phyloP scores from a whole-genome alignment of 1,140 invertebrate species.

The Frieseomelitta varia region DNA sequence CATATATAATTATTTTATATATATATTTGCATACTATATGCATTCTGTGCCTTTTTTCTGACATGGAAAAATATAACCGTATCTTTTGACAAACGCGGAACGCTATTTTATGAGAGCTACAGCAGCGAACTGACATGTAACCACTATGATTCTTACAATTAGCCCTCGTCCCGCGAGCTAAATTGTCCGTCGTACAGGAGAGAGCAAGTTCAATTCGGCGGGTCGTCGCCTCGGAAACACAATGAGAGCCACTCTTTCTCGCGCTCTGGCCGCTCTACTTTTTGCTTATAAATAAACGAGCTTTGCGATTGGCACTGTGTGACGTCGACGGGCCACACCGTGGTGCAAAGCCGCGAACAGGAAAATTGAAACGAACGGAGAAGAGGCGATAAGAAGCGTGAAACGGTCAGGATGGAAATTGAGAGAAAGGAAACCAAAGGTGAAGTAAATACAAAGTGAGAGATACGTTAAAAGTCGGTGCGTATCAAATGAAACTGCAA shows the following conservation, averaged over 20 bases:
- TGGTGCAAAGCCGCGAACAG: background rate
- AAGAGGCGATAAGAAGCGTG: background rate
- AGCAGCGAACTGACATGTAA: background rate
- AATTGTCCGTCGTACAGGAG: background rate
- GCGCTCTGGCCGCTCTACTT: constrained; percentile 63
- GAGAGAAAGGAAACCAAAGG: too few species aligned
- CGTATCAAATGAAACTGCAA: too few species aligned
- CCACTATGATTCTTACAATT: background rate
- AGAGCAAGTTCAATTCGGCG: constrained; percentile 46
- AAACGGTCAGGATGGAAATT: background rate
- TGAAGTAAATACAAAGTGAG: background rate
- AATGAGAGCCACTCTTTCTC: constrained; percentile 35
- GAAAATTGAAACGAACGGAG: background rate
- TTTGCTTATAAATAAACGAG: constrained; percentile 73
- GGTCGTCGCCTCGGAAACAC: constrained; percentile 48
- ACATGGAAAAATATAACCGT: background rate
- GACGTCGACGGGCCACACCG: constrained; percentile 14
- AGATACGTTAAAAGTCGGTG: background rate
- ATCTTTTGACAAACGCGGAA: background rate
- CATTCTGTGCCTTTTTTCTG: background rate
- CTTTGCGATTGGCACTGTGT: constrained; percentile 33
- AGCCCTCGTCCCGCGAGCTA: background rate
- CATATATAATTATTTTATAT: background rate
- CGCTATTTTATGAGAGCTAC: too few species aligned
- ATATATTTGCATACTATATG: background rate